Evolutionary conservation across 2,888 invertebrate species (phyloP).

Genomic region (Litoditis marina): DNA sequence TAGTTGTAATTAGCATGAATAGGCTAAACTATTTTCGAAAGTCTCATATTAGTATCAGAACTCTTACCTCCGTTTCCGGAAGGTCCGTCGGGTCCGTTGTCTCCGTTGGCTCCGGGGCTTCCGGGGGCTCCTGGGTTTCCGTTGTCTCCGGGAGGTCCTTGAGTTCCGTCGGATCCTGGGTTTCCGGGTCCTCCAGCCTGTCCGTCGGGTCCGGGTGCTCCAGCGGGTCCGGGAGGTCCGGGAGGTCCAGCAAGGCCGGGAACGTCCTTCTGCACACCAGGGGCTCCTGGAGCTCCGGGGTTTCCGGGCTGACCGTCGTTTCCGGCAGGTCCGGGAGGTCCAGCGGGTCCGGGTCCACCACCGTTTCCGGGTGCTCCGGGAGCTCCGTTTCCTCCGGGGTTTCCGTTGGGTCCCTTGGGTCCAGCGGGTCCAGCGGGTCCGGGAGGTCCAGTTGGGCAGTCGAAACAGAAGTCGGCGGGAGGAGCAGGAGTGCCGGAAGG

Average conservation of each 20-base stretch:
- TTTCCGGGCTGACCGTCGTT: slow-evolving; percentile 45
- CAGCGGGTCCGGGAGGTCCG: slow-evolving; percentile 46
- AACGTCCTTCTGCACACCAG: slow-evolving; percentile 14
- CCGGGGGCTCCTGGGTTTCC: slow-evolving; percentile 33
- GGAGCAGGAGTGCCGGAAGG: slow-evolving; percentile 49
- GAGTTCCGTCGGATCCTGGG: slow-evolving; percentile 35
- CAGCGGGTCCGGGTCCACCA: slow-evolving; percentile 47
- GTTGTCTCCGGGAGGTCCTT: slow-evolving; percentile 33
- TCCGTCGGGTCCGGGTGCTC: slow-evolving; percentile 49
- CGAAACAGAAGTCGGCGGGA: slow-evolving; percentile 43
- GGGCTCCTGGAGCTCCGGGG: slow-evolving; percentile 36
- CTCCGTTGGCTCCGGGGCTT: slow-evolving; percentile 27
- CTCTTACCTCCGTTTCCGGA: slow-evolving; percentile 35
- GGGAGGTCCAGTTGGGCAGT: slow-evolving; percentile 48
- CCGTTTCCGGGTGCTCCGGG: slow-evolving; percentile 50
- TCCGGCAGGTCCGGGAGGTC: slow-evolving; percentile 43
- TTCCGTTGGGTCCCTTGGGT: slow-evolving; percentile 50
- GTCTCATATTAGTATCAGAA: too few relatives aligned
- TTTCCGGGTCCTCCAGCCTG: slow-evolving; percentile 44
- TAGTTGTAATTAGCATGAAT: too few relatives aligned
- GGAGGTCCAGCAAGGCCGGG: slow-evolving; percentile 47
- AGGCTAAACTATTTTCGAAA: too few relatives aligned
- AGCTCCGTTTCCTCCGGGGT: slow-evolving; percentile 46
- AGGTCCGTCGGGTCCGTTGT: slow-evolving; percentile 27
- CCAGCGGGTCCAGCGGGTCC: slow-evolving; percentile 46